phyloP scores from a whole-genome alignment of 2,113 vertebrate species.

The Sminthopsis crassicaudata region DNA sequence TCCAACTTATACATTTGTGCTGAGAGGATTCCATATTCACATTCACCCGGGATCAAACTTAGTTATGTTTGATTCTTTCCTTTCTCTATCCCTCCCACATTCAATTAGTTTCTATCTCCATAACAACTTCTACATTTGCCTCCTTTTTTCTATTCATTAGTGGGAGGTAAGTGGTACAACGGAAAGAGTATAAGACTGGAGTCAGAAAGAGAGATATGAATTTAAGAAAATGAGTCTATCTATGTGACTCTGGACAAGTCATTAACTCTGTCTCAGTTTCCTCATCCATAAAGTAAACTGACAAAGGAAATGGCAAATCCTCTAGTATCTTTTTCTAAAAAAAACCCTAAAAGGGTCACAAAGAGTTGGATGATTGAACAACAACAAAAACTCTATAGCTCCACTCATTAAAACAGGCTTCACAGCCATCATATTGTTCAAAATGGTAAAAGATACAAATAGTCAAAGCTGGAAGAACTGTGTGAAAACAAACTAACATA shows the following conservation, averaged over 20 bases:
- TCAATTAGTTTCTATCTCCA: background rate
- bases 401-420: background rate
- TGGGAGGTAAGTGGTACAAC: background rate
- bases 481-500: background rate
- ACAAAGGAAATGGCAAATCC: background rate
- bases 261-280: background rate
- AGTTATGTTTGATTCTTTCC: background rate
- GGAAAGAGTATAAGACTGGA: background rate
- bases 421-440: background rate
- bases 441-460: background rate
- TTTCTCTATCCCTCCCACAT: background rate
- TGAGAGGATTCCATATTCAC: background rate
- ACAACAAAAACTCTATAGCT: background rate
- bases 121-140: background rate
- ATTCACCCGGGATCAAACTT: background rate
- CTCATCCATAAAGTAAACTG: background rate
- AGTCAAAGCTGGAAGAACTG: background rate
- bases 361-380: background rate
- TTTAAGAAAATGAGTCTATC: too few species aligned
- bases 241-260: background rate
- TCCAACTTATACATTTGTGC: background rate
- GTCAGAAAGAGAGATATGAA: too few species aligned
- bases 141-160: background rate
- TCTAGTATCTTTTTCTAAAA: background rate
- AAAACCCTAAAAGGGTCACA: background rate